A percentile compares a stretch with the other conserved stretches of the same genome.
Conservation (phyloP, 2,797 vertebrate genomes). For the Rhyacichthys aspro region DNA sequence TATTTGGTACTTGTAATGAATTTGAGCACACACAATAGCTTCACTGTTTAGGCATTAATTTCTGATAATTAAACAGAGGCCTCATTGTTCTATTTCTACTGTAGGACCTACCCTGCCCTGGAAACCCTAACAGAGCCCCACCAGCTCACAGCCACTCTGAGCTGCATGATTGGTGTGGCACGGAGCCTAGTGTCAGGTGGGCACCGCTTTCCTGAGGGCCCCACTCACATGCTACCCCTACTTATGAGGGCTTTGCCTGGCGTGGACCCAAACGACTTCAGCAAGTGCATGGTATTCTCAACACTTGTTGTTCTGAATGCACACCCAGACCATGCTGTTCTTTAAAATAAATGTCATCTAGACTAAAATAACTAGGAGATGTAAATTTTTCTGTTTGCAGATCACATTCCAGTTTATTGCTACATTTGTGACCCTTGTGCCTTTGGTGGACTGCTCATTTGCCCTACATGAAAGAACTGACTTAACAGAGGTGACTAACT, state of each 20-base stretch:
- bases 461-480: slow-evolving; percentile 89
- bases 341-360: background rate
- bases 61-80: slow-evolving; percentile 28
- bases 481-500: slow-evolving; percentile 87
- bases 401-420: slow-evolving; percentile 99
- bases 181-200: slow-evolving; percentile 93
- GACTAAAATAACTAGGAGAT: too few species aligned
- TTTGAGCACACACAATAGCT: background rate
- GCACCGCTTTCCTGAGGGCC: slow-evolving; percentile 91
- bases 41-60: slow-evolving; percentile 23
- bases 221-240: slow-evolving; percentile 96
- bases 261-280: slow-evolving; percentile 98
- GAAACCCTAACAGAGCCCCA: slow-evolving; percentile 98
- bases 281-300: slow-evolving; percentile 95
- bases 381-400: slow-evolving; percentile 64
- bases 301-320: background rate
- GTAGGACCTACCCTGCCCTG: slow-evolving; percentile 94
- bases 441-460: slow-evolving; percentile 98
- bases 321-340: background rate
- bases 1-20: slow-evolving; percentile 13
- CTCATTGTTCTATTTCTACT: slow-evolving; percentile 42
- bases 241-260: slow-evolving; percentile 96
- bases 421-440: slow-evolving; percentile 98
- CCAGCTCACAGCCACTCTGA: slow-evolving; percentile 96
- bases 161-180: slow-evolving; percentile 96